Conservation (phyloP, 2,797 vertebrate species). For the Lepilemur septentrionalis region DNA sequence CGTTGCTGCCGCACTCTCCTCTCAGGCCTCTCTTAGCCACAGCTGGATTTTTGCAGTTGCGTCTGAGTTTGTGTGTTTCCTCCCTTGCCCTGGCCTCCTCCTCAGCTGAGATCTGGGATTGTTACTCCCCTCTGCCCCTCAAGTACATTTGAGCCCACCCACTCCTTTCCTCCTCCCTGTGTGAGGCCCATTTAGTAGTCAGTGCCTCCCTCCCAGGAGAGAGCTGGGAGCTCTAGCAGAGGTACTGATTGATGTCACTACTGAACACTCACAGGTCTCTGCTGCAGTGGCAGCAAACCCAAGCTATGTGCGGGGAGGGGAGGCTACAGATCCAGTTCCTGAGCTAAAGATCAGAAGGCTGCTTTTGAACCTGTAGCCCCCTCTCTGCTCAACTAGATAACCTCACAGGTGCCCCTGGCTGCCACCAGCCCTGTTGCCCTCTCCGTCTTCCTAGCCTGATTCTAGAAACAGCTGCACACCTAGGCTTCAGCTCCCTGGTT, state of each 20-base stretch:
- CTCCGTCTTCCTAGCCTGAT: background rate
- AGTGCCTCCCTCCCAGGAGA: background rate
- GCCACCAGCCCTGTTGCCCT: background rate
- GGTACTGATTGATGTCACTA: background rate
- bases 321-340: background rate
- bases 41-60: slow-evolving; percentile 99
- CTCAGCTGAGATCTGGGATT: slow-evolving; percentile 34
- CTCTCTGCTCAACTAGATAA: background rate
- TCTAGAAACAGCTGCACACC: background rate
- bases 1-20: slow-evolving; percentile 85
- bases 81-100: slow-evolving; percentile 69
- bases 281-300: background rate
- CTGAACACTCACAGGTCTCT: background rate
- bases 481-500: background rate
- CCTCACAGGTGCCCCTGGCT: background rate
- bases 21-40: slow-evolving; percentile 98
- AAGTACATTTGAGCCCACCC: background rate
- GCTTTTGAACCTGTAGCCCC: background rate
- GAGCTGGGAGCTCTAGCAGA: slow-evolving; percentile 1
- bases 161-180: slow-evolving; percentile 5
- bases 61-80: slow-evolving; percentile 89
- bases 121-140: background rate
- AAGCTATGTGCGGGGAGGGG: background rate
- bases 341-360: slow-evolving; percentile 17
- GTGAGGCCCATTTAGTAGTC: background rate